A percentile compares a stretch with the other conserved stretches of the same genome.
Conservation (phyloP, 2,888 invertebrate species). For the Eupithecia exiguata region DNA sequence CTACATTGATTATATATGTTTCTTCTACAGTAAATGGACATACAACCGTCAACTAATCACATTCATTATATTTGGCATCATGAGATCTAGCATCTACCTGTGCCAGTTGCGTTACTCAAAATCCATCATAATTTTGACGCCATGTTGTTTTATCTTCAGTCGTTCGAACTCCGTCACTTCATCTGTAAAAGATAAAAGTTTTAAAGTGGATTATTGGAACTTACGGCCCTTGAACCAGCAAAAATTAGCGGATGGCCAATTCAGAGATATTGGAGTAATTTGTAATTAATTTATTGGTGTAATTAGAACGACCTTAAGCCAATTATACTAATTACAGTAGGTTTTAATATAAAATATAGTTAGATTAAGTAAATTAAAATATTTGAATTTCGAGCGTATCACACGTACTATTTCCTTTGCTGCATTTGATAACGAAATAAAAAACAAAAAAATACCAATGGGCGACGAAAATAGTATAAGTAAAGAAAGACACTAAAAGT, state of each 20-base stretch:
- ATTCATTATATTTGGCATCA: constrained; percentile 76
- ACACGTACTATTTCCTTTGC: too few relatives aligned
- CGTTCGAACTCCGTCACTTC: constrained; percentile 64
- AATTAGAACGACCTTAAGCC: too few relatives aligned
- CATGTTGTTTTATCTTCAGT: constrained; percentile 55
- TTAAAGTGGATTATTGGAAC: constrained; percentile 11
- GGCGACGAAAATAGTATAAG: too few relatives aligned
- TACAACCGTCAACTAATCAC: constrained; percentile 73
- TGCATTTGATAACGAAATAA: too few relatives aligned
- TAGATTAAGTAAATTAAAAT: too few relatives aligned
- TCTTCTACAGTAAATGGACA: constrained; percentile 81
- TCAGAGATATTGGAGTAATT: background rate
- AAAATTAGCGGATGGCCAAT: background rate
- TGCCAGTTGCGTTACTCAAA: constrained; percentile 36
- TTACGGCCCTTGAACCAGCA: background rate
- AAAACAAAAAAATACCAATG: too few relatives aligned
- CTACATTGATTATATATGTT: constrained; percentile 60
- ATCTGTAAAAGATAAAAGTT: constrained; percentile 61
- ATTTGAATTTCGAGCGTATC: too few relatives aligned
- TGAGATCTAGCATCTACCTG: constrained; percentile 55
- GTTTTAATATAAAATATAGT: too few relatives aligned
- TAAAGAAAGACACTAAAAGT: too few relatives aligned
- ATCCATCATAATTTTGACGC: constrained; percentile 39
- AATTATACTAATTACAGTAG: too few relatives aligned
- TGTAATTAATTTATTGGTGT: too few relatives aligned